Evolutionary conservation across 2,113 vertebrate species (phyloP).

Genomic region (Riparia riparia): DNA sequence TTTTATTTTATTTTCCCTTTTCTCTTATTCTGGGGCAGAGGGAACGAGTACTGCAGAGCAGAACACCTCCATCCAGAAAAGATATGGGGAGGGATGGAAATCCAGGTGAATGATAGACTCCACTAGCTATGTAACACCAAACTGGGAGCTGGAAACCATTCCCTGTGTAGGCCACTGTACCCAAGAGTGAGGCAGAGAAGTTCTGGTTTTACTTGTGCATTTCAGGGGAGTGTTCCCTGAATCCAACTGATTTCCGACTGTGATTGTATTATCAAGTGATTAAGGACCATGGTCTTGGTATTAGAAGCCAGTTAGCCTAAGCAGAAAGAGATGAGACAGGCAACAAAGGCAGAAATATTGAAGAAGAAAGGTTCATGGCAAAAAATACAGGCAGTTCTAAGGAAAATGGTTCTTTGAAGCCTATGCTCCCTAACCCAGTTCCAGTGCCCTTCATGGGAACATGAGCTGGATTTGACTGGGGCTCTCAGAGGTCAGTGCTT

Average conservation of each 20-base stretch:
- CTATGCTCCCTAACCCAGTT: background rate
- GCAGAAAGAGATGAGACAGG: constrained; percentile 25
- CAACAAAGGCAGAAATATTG: background rate
- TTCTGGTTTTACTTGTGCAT: background rate
- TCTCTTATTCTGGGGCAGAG: background rate
- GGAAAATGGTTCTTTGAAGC: background rate
- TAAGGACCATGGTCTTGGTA: background rate
- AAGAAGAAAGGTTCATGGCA: background rate
- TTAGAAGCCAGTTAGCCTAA: background rate
- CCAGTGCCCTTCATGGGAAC: background rate
- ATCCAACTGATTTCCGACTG: background rate
- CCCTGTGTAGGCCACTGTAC: background rate
- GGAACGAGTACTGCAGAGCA: background rate
- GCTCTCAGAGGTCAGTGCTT: background rate
- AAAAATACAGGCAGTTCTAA: background rate
- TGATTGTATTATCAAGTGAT: background rate
- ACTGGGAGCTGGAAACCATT: background rate
- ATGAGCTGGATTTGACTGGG: background rate
- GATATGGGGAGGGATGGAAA: background rate
- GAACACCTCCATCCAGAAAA: background rate
- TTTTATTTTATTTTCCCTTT: background rate
- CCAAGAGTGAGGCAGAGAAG: background rate
- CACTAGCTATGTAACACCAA: background rate
- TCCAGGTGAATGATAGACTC: background rate
- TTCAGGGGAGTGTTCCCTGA: background rate